Base-by-base conservation (phyloP, 2,113 vertebrate species). In the Garra rufa region DNA sequence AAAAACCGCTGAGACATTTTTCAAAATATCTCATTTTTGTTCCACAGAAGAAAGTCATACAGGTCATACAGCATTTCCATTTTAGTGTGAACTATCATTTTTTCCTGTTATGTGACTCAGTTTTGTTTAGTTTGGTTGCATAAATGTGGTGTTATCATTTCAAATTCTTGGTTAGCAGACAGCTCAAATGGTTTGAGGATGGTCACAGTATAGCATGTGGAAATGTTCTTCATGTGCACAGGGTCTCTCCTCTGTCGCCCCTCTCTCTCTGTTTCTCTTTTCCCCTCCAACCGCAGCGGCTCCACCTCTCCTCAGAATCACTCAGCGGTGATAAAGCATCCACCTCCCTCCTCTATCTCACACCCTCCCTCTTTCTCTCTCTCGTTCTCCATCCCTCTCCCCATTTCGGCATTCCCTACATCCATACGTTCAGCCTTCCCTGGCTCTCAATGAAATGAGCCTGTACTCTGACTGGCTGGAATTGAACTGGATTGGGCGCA, bases 401-500 rank as follows among this genome's bases (percentile, higher is more conserved):
- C 28, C 48, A 28, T 38, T 46, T 61, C 8, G 38, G 57, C 75
- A 78, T 50, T 83, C 57, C 79, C 67, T 34, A 67, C 50, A 74
- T 83, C 88, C 88, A 92, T 92, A 92, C 89, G 83, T 86, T 86
- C 80, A 61, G 38, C 81, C 78, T 86, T 71, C 48, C 82, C 85
- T 88, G 17, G 55, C 82, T 92, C 90, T 92, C 93, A 92, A 91
- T 94, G 92, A 94, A 94, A 91, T 92, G 92, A 81, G 38, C 84
- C 81, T 63, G 83, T 83, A 75, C 88, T 91, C 85, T 83, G 82
- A 91, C 89, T 92, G 92, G 92, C 89, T 91, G 90, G 81, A 86
- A 87, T 88, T 76, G 87, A 90, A 89, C 74, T 82, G 79, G 83
- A 88, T 52, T 73, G 65, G 88, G 85, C 80, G 24, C 57, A 86